Percentiles rank a stretch among this genome's conserved stretches.
Conservation (phyloP, 2,888 invertebrate genomes). For the Galeruca laticollis region DNA sequence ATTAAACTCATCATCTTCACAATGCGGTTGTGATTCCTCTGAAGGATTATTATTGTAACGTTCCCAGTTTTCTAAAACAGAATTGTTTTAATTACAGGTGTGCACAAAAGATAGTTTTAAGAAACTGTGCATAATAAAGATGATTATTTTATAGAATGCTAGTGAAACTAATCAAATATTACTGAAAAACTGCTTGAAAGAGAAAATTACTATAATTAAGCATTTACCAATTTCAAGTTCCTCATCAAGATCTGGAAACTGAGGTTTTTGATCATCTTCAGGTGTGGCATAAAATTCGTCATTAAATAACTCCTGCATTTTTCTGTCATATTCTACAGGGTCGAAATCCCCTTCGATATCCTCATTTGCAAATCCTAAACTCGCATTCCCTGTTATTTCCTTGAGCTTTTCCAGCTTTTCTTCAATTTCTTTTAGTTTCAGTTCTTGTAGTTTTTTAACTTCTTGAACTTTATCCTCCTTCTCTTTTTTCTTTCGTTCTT, state of each 20-base stretch:
- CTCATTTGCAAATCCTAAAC: slow-evolving; percentile 76
- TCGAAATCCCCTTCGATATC: slow-evolving; percentile 94
- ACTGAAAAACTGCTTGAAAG: too few species aligned
- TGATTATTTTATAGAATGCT: too few species aligned
- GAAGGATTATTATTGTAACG: slow-evolving; percentile 65
- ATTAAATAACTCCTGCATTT: slow-evolving; percentile 89
- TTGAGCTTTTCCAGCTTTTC: slow-evolving; percentile 89
- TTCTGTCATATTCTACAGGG: slow-evolving; percentile 86
- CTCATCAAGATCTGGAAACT: slow-evolving; percentile 84
- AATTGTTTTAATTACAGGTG: slow-evolving; percentile 4
- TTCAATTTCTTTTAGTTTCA: slow-evolving; percentile 90
- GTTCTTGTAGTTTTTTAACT: slow-evolving; percentile 85
- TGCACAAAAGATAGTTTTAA: slow-evolving; percentile 2
- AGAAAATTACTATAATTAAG: too few species aligned
- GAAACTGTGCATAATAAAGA: slow-evolving; percentile 2
- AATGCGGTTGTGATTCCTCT: slow-evolving; percentile 67
- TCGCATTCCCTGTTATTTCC: slow-evolving; percentile 87
- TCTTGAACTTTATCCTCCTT: slow-evolving; percentile 87
- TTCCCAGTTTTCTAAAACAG: slow-evolving; percentile 76
- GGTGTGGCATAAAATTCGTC: slow-evolving; percentile 86
- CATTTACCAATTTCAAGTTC: slow-evolving; percentile 72
- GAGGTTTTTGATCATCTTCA: slow-evolving; percentile 82
- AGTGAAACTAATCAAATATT: too few species aligned
- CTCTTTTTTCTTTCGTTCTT: slow-evolving; percentile 81
- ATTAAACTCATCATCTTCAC: slow-evolving; percentile 86